Evolutionary conservation across 2,797 vertebrate genomes (phyloP).

Genomic region (Ataeniobius toweri): DNA sequence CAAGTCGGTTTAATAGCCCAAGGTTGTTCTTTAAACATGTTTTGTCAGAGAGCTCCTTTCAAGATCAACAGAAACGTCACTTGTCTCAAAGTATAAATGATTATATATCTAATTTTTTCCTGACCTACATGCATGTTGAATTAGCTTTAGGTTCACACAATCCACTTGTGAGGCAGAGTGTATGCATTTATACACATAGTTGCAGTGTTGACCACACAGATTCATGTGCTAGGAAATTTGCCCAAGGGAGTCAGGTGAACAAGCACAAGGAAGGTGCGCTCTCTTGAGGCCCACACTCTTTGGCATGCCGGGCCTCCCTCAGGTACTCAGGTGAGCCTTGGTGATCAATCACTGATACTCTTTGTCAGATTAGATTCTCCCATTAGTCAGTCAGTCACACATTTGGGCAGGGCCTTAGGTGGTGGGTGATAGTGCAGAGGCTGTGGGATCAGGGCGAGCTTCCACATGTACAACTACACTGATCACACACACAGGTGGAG

Average conservation of each 20-base stretch:
- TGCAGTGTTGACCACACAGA: conserved; percentile 59
- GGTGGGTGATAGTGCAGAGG: conserved; percentile 72
- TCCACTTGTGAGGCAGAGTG: conserved; percentile 22
- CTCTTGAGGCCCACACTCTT: conserved; percentile 50
- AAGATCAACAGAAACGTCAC: conserved; percentile 65
- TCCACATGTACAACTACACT: conserved; percentile 74
- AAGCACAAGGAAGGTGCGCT: conserved; percentile 53
- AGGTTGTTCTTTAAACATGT: conserved; percentile 59
- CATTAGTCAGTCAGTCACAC: conserved; percentile 69
- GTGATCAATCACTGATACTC: conserved; percentile 75
- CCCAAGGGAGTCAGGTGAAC: conserved; percentile 74
- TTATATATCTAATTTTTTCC: conserved; percentile 70
- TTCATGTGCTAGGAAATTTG: conserved; percentile 52
- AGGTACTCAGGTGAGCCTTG: conserved; percentile 77
- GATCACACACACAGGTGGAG: conserved; percentile 77
- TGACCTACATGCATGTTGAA: conserved; percentile 44
- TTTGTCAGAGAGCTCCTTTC: conserved; percentile 58
- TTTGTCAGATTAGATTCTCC: conserved; percentile 74
- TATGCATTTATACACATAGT: conserved; percentile 25
- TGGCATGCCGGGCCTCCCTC: conserved; percentile 56
- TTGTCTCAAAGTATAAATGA: conserved; percentile 66
- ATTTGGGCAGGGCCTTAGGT: conserved; percentile 70
- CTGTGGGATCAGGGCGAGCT: conserved; percentile 75
- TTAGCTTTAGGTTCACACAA: conserved; percentile 29
- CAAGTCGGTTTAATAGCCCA: conserved; percentile 54